These are phyloP conservation scores for Tenodera sinensis DNA, from an alignment of 2,888 invertebrate genomes.

Conservation along the genomic window DNA sequence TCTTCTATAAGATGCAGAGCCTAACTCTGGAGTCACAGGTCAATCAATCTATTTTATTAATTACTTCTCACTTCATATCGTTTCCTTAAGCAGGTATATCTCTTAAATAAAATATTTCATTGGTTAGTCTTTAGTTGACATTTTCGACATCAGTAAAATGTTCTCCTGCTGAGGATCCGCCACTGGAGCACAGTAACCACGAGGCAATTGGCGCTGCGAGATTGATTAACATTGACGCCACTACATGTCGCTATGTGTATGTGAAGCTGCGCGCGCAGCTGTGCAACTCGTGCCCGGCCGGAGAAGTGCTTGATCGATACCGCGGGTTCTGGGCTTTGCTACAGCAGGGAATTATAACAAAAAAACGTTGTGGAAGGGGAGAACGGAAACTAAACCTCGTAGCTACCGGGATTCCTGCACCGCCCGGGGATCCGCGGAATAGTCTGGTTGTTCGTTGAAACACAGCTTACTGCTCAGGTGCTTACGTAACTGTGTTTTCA, in stretches of 20 bases:
- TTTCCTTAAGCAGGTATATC: too few species aligned
- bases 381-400: not conserved
- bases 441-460: not conserved
- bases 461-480: not conserved
- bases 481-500: not conserved
- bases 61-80: too few species aligned
- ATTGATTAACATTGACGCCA: not conserved
- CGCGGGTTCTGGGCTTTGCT: not conserved
- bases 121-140: too few species aligned
- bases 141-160: too few species aligned
- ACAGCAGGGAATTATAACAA: not conserved
- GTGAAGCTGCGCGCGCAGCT: not conserved
- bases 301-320: not conserved
- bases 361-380: not conserved
- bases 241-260: not conserved
- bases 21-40: too few species aligned
- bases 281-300: not conserved
- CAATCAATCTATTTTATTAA: too few species aligned
- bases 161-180: not conserved
- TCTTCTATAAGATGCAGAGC: too few species aligned
- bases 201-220: not conserved
- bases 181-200: not conserved
- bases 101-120: too few species aligned
- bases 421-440: not conserved
- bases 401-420: not conserved